Evolutionary conservation across 92 coral and sea anemone genomes (phyloP), one percentile per base, ranked within the genome.

Genomic region (Paragorgia papillata): DNA sequence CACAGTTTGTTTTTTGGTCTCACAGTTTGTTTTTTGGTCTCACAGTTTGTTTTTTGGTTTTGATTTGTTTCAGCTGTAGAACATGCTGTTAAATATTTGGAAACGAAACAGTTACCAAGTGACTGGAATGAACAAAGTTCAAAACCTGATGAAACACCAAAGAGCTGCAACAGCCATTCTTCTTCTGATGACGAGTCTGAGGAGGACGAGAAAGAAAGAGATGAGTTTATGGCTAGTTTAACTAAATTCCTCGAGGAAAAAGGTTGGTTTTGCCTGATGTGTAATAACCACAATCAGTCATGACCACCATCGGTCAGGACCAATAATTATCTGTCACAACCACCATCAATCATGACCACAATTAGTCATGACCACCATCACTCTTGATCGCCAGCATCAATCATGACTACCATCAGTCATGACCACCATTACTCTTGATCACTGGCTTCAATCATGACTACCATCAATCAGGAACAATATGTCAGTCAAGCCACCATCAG

Each of bases 61-160:
- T 8, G 0, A 2, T 62, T 49, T 27, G 49, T 39, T 76, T 82
- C 53, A 92, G 97, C 91, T 35, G 87, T 90, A 20, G 96, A 88
- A 19, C 90, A 92, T 57, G 97, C 97, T 10, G 17, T 90, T 48
- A 79, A 90, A 0, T 93, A 93, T 80, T 44, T 88, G 26, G 97
- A 87, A 28, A 90, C 93, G n/a, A 96, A 96, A 22, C 83, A 90
- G 40, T 81, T 93, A 9, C 97, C 97, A 1, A 80, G 79, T 41
- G 88, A 79, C 83, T 93, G 97, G 97, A 61, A 65, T 44, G 90
- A 82, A 19, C 79, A 86, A 26, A 73, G 56, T 39, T 41, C 39
- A 1, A 83, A 82, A 62, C 41, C 75, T 18, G 18, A 26, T 6
- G 54, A 70, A 54, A 67, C 41, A 20, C 19, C 28, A 33, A 62